Evolutionary conservation across 2,797 vertebrate genomes (phyloP).

Genomic region (Ambastaia sidthimunki): DNA sequence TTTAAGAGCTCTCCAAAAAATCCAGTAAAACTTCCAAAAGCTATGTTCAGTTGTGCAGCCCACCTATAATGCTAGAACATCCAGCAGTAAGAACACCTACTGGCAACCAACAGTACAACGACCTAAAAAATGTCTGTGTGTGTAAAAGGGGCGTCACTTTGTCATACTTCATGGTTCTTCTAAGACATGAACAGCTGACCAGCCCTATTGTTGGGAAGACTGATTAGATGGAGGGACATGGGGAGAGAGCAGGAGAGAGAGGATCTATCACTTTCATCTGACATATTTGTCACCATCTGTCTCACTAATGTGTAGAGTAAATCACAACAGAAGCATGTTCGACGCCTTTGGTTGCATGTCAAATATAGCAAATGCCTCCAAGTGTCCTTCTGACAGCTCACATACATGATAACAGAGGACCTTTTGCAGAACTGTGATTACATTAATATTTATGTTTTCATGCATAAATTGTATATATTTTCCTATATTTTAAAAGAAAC

Average conservation of each 20-base stretch:
- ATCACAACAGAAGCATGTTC: constrained; percentile 58
- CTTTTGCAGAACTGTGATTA: not conserved
- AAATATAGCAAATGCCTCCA: constrained; percentile 9
- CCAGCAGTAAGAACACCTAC: too few relatives aligned
- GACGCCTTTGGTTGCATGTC: not conserved
- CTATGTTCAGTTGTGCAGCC: too few relatives aligned
- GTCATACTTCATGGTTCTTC: not conserved
- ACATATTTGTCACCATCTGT: constrained; percentile 70
- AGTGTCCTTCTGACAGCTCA: not conserved
- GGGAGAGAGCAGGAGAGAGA: constrained; percentile 2
- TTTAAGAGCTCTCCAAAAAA: too few relatives aligned
- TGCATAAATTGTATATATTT: not conserved
- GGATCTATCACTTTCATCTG: constrained; percentile 59
- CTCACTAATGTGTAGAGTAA: constrained; percentile 58
- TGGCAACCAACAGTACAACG: too few relatives aligned
- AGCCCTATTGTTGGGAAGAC: constrained; percentile 2
- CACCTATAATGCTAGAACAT: too few relatives aligned
- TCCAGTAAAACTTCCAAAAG: too few relatives aligned
- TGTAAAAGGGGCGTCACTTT: not conserved
- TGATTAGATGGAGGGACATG: constrained; percentile 33
- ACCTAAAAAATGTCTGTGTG: too few relatives aligned
- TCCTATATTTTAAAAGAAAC: too few relatives aligned
- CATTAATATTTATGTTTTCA: not conserved
- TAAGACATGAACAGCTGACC: not conserved
- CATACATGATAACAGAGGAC: not conserved